Base-by-base conservation (phyloP, 1,140 invertebrate genomes). In the Bombus waltoni region DNA sequence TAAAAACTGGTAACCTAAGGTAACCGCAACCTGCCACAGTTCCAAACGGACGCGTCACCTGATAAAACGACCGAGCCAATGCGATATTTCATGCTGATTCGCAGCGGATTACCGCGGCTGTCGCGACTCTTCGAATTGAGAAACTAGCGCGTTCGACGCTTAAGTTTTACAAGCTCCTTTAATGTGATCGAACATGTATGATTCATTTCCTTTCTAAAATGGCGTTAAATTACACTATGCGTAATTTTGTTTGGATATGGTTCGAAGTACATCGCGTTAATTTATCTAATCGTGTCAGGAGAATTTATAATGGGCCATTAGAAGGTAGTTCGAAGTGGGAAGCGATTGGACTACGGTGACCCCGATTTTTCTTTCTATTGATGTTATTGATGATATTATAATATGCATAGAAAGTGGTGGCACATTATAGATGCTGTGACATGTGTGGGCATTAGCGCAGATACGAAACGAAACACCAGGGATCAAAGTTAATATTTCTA, bases 1-100 rank as follows among this genome's bases (percentile, higher is more conserved):
- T 74, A 90, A 90, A 90, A 90, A 90, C 88, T 90, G 89, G 89
- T 88, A 90, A 90, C 75, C 79, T 81, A 88, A 89, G 81, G 79
- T 77, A 81, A 82, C 77, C 74, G 75, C 83, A 83, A 86, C 85
- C 81, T 85, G 84, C 77, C 83, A 72, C 53, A 28, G 42, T 40
- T 62, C 42, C n/a, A 35, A 57, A 35, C 44, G 40, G 32, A 79
- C 82, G 28, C 66, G 75, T 71, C 77, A 80, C 77, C 15, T 47
- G 76, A 71, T 77, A 42, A 84, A 84, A 72, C 70, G 53, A 62
- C 44, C 44, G 65, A 32, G 53, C 57, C 22, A 62, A 40, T 42
- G 68, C 83, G 77, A 85, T 80, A 71, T 85, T 85, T 85, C 57
- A 72, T 79, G 76, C 53, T 42, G 83, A 83, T 77, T 78, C 82